Evolutionary conservation across 1,140 invertebrate species (phyloP), one percentile per base, ranked within the genome.

Genomic region (Bombus fervidus): DNA sequence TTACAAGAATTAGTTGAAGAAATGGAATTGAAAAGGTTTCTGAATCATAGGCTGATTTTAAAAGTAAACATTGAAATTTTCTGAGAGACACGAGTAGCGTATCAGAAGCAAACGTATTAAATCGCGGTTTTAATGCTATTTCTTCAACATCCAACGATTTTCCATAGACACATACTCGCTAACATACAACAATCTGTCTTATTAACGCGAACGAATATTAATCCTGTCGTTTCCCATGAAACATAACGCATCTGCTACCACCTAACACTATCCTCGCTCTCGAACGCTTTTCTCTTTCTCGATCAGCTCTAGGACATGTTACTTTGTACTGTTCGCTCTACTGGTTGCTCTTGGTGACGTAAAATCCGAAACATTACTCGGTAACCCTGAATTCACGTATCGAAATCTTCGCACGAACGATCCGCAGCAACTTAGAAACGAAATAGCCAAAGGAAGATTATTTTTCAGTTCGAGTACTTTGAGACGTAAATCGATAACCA

Each of bases 301-400:
- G 37, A 69, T 86, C 82, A 57, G 47, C 71, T 85, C 86, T 92
- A 92, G 89, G 91, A 91, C 90, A 89, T 88, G 90, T 93, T 89
- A 86, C 74, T 94, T 94, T 94, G 93, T 94, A 93, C 93, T 93
- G 85, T 94, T 93, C 90, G 91, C 91, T 92, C 93, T 93, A 94
- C 88, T 87, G 88, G 73, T 91, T 93, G 85, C 84, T 91, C 88
- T 64, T 83, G 88, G 86, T 77, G 81, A 85, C 71, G 75, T 90
- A 88, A 85, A 84, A 87, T 85, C 77, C 59, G 88, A 85, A 90
- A 90, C 73, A 77, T 31, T 57, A 59, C 18, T 22, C 87, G 87
- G 68, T 80, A 79, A 88, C 37, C 59, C 15, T 62, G 18, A 22
- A 75, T 62, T n/a, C 3, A 39, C 41, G 47, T 13, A 47, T 57